phyloP scores from a whole-genome alignment of 37 sponge, comb jelly and placozoan species.

The Petrosia ficiformis region DNA sequence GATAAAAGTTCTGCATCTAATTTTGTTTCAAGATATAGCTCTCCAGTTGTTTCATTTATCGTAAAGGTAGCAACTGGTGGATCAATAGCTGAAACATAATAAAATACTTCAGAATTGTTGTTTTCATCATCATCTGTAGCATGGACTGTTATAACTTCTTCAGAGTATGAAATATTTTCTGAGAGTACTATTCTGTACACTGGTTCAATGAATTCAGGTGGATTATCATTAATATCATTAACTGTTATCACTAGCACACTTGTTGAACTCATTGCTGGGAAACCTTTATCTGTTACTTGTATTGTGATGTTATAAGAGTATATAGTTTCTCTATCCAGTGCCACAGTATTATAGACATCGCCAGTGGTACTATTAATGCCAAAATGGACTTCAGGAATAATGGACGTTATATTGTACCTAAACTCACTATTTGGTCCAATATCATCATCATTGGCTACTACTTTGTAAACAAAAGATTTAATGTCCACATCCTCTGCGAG shows the following conservation, averaged over 20 bases:
- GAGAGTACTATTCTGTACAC: conserved; percentile 17
- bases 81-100: background rate
- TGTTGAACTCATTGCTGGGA: conserved; percentile 15
- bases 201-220: conserved; percentile 43
- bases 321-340: conserved; percentile 55
- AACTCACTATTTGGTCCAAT: conserved; percentile 45
- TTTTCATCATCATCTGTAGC: conserved; percentile 64
- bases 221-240: conserved; percentile 60
- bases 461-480: background rate
- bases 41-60: conserved; percentile 43
- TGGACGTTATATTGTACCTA: conserved; percentile 24
- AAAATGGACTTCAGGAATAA: conserved; percentile 24
- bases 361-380: conserved; percentile 38
- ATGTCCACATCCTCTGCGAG: conserved; percentile 31
- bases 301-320: conserved; percentile 28
- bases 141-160: conserved; percentile 17
- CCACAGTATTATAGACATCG: conserved; percentile 13
- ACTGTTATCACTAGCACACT: conserved; percentile 33
- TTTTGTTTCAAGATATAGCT: background rate
- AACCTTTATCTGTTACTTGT: conserved; percentile 34
- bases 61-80: conserved; percentile 10
- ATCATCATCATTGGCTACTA: conserved; percentile 47
- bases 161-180: conserved; percentile 23
- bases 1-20: conserved; percentile 43
- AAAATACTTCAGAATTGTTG: conserved; percentile 30